Base-by-base conservation (phyloP, 2,888 invertebrate genomes). In the Lasius platythorax region DNA sequence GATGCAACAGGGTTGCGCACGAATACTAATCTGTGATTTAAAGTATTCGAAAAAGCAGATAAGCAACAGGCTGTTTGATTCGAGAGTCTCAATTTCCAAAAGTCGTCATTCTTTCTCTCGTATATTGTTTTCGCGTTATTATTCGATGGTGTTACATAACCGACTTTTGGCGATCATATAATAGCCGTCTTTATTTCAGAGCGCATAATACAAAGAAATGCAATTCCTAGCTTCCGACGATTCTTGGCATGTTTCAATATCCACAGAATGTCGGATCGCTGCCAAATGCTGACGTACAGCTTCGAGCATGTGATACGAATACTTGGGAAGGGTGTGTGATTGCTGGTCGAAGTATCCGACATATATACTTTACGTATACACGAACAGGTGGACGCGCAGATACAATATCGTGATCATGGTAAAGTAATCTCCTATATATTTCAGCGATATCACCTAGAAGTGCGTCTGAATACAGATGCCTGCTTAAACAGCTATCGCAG, bases 211-310 rank as follows among this genome's bases (percentile, higher is more conserved):
- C 40, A 74, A 86, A 79, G 70, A 68, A 76, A 12, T 61, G 43
- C 64, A 61, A 83, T 85, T 86, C 74, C 50, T 78, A 53, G 63
- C 28, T 82, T 11, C 28, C 66, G 30, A 46, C 15, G 30, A 33
- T 78, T 68, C 28, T 61, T 63, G 61, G 82, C 70, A 56, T 61
- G 78, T 66, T 73, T 83, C 61, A 66, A 40, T 46, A 66, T 70
- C 70, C 74, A 56, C 28, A 53, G 61, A 84, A 78, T 63, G 58
- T 78, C 82, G 53, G 58, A 15, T 46, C 40, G 33, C 68, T 86
- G 87, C 84, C 86, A 84, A 86, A 78, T 86, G 58, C 83, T 86
- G 76, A 85, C 64, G 50, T 78, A 37, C 37, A 46, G 50, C 58
- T 66, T 66, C 12, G 66, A 76, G 72, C 61, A 70, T 76, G 75